These are phyloP conservation scores for Propsilocerus akamusi DNA, from an alignment of 1,140 invertebrate genomes.

Conservation along the genomic window DNA sequence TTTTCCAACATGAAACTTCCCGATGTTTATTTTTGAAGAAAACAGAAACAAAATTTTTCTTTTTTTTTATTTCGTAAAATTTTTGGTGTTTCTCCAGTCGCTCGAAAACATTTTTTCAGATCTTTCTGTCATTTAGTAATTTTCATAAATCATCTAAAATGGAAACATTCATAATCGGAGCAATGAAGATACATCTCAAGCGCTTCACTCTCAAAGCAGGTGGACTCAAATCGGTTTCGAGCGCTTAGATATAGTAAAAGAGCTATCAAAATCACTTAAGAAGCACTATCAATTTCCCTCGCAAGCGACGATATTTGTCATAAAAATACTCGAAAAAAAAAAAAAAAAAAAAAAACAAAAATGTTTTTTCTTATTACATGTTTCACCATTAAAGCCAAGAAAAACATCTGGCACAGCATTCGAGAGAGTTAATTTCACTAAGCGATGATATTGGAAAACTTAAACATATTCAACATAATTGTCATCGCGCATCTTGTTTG, in stretches of 20 bases:
- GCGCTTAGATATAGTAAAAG: neutral
- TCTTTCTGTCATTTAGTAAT: neutral
- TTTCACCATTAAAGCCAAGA: too few species aligned
- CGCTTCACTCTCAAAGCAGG: neutral
- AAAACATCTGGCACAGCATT: too few species aligned
- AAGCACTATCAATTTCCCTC: too few species aligned
- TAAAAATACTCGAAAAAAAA: neutral
- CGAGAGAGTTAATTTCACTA: too few species aligned
- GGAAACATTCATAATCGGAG: neutral
- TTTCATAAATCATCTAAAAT: constrained; percentile 1
- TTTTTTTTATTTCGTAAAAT: too few species aligned
- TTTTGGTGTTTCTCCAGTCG: neutral
- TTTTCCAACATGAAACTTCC: too few species aligned
- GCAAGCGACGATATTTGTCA: too few species aligned
- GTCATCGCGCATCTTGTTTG: too few species aligned
- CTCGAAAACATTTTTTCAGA: neutral
- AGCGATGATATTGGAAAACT: too few species aligned
- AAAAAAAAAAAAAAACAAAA: neutral
- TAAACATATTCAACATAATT: too few species aligned
- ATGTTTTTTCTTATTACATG: neutral
- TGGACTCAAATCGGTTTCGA: neutral
- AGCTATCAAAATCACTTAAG: neutral
- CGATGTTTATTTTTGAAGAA: too few species aligned
- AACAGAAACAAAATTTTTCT: too few species aligned
- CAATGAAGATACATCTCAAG: neutral